phyloP scores from a whole-genome alignment of 2,797 vertebrate species.

The Gymnodraco acuticeps region DNA sequence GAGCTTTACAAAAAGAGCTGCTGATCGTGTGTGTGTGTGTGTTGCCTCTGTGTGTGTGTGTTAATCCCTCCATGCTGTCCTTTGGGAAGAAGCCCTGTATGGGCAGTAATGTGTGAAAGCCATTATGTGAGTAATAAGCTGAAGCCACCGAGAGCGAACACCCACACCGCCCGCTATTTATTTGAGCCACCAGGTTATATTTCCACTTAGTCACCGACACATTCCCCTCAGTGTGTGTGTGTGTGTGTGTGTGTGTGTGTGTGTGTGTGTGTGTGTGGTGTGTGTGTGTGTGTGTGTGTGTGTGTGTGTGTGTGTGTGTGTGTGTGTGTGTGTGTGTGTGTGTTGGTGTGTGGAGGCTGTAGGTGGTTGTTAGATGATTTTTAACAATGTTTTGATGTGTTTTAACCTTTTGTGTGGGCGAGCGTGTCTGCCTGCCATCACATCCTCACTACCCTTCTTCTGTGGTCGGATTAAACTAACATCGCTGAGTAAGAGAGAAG shows the following conservation, averaged over 20 bases:
- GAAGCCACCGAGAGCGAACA: conserved; percentile 27
- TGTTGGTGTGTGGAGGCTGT: too few relatives aligned
- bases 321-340: not conserved
- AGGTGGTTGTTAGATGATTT: not conserved
- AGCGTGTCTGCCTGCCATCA: conserved; percentile 6
- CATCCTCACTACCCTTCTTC: conserved; percentile 3
- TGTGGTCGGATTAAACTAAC: conserved; percentile 26
- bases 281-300: not conserved
- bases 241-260: not conserved
- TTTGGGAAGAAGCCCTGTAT: conserved; percentile 31
- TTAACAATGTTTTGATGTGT: not conserved
- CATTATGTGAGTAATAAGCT: conserved; percentile 67
- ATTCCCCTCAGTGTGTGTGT: conserved; percentile 16
- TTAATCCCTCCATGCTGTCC: conserved; percentile 46
- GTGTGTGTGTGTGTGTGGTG: fast-evolving
- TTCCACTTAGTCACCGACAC: conserved; percentile 35
- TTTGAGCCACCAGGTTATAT: conserved; percentile 30
- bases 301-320: conserved; percentile 6
- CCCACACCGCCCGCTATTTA: conserved; percentile 10
- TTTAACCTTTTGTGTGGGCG: conserved; percentile 15
- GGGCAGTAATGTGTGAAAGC: conserved; percentile 59
- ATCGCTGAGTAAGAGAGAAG: conserved; percentile 14
- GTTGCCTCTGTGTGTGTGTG: too few relatives aligned
- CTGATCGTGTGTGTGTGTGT: conserved; percentile 34
- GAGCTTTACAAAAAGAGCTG: conserved; percentile 25